These are phyloP conservation scores for Diarsia mendica DNA, from an alignment of 2,888 invertebrate genomes.

Conservation along the genomic window DNA sequence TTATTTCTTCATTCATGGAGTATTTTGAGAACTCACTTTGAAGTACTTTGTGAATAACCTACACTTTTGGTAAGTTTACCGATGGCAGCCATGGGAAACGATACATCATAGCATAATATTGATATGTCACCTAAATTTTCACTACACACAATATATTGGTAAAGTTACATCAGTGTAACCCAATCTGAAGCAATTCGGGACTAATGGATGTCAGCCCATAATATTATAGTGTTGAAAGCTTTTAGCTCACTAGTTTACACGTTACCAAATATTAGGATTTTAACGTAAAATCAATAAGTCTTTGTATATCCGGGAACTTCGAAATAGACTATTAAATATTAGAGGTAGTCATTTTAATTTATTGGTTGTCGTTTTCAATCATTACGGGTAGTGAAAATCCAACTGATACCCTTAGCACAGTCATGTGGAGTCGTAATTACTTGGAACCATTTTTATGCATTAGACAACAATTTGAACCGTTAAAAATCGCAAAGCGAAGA, in stretches of 20 bases:
- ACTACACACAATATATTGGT: slow-evolving; percentile 1
- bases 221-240: slow-evolving; percentile 39
- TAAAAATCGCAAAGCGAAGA: too few species aligned
- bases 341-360: background rate
- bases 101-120: background rate
- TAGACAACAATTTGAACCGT: too few species aligned
- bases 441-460: too few species aligned
- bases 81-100: too few species aligned
- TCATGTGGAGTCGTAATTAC: too few species aligned
- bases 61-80: too few species aligned
- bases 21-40: too few species aligned
- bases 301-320: background rate
- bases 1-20: too few species aligned
- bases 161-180: slow-evolving; percentile 13
- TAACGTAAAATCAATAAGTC: background rate
- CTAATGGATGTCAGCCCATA: slow-evolving; percentile 37
- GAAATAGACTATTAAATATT: background rate
- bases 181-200: slow-evolving; percentile 6
- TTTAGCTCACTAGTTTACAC: slow-evolving; percentile 25
- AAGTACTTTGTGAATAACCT: too few species aligned
- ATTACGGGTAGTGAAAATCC: too few species aligned
- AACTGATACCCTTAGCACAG: too few species aligned
- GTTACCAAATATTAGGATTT: background rate
- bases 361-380: too few species aligned
- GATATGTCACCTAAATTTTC: background rate